A percentile compares a stretch with the other conserved stretches of the same genome.
Conservation (phyloP, 2,888 invertebrate genomes). For the Acanthopleura granulata region DNA sequence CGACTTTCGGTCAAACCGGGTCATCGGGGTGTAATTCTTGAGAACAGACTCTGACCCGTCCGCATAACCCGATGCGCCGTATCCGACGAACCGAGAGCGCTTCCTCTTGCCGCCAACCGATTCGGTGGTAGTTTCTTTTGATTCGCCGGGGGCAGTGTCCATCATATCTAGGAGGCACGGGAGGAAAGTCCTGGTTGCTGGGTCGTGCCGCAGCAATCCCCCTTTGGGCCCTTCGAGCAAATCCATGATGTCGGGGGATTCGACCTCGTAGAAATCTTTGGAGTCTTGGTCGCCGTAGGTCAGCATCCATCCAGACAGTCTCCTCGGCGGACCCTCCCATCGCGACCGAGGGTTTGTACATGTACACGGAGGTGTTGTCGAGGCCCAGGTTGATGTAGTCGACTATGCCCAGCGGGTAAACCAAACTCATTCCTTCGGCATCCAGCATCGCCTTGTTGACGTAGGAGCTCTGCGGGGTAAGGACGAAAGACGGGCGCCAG, state of each 20-base stretch:
- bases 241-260: not conserved
- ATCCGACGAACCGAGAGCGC: not conserved
- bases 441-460: not conserved
- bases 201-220: not conserved
- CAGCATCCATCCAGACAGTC: not conserved
- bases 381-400: not conserved
- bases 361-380: conserved; percentile 1
- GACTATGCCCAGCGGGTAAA: not conserved
- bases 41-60: not conserved
- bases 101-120: not conserved
- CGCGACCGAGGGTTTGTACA: not conserved
- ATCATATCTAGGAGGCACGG: not conserved
- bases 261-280: not conserved
- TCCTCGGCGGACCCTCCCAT: not conserved
- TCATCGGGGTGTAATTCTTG: not conserved
- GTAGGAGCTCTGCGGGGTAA: not conserved
- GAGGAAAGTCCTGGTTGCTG: not conserved
- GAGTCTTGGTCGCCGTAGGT: not conserved
- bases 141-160: too few relatives aligned
- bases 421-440: not conserved
- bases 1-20: not conserved
- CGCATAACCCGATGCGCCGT: not conserved
- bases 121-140: not conserved
- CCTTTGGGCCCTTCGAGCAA: not conserved
- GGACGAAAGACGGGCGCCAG: not conserved